Base-by-base conservation (phyloP, 2,888 invertebrate genomes). In the Drosophila bunnanda region DNA sequence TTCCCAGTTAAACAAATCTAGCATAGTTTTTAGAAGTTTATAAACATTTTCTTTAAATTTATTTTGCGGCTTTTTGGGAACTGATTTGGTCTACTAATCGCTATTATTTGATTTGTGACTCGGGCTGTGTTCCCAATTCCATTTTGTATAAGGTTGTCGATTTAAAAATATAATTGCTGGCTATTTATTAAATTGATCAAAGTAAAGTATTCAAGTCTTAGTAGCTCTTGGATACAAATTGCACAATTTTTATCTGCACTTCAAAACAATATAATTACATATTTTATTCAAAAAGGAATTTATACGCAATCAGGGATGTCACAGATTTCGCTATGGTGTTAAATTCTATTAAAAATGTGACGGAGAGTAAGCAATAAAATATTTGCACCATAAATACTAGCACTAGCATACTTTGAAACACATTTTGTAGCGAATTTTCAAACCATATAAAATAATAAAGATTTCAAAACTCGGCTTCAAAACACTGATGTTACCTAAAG, bases 31-130 rank as follows among this genome's bases (percentile, higher is more conserved):
- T 32, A 39, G n/a, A 13, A 30, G 38, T 62, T 46, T 61, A 28
- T 50, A 59, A 70, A 38, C 44, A 69, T 38, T 39, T 50, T 58
- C 44, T 46, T 58, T 28, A 17, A 46, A 34, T 64, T 64, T 64
- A 86, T 82, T 86, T 74, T 79, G 81, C 77, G 67, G 44, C 38
- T 52, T 59, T 34, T 56, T 9, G 46, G 20, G 20, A 55, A 41
- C 15, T 34, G 13, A 17, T 30, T 58, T 34, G 28, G 36, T 36
- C 50, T 9, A 9, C 50, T 67, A 50, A 67, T 36, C 34, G 38
- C 12, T 25, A 55, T n/a, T 32, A 17, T 41, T 58, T 15, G 53
- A 52, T 20, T 34, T 50, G n/a, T 12, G 34, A 36, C 15, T 53
- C 52, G 22, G 17, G 39, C 22, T 4, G 38, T 25, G 41, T 60